Base-by-base conservation (phyloP, 37 sponge, comb jelly and placozoan genomes). In the Cliona cf. orientalis region DNA sequence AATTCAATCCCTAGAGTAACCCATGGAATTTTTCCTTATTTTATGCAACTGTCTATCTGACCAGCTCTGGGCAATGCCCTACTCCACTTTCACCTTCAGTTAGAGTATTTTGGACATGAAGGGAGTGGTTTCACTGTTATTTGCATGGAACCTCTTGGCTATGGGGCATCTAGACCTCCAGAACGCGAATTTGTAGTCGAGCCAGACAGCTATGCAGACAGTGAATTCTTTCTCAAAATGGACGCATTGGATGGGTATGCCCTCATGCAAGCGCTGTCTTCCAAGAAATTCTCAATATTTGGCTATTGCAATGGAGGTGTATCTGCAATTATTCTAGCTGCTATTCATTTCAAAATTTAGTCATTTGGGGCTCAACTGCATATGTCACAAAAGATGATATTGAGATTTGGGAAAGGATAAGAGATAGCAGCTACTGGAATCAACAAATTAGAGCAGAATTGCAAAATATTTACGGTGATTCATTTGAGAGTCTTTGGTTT, bases 291-390 rank as follows among this genome's bases (percentile, higher is more conserved):
- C 65, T 89, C 86, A 0, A 45, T 93, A 3, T 39, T 93, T 58
- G 93, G 93, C 5, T 93, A 90, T 90, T 85, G 93, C 42, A 86
- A 93, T 58, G 93, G 93, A 9, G 93, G 86, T 7, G 69, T 83
- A 22, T 32, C 81, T 22, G 90, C 82, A 3, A 31, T 89, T 3
- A 42, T 85, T 6, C 58, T 86, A 34, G 86, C 90, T 11, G 77
- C 87, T 5, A 5, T 0, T 31, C 71, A 0, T 80, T 93, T 17
- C n/a, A 42, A n/a, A 89, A 69, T 39, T 37, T 93, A 45, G 87
- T 89, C 2, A 25, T 85, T 3, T 93, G 89, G 90, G 90, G 90
- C 4, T 76, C 85, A 19, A 85, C 70, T 76, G 86, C 93, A 22
- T 89, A 71, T 58, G 25, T 93, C 7, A 71, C 78, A 23, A 31